Evolutionary conservation across 2,113 vertebrate genomes (phyloP), one percentile per base, ranked within the genome.

Genomic region (Isichthys henryi): DNA sequence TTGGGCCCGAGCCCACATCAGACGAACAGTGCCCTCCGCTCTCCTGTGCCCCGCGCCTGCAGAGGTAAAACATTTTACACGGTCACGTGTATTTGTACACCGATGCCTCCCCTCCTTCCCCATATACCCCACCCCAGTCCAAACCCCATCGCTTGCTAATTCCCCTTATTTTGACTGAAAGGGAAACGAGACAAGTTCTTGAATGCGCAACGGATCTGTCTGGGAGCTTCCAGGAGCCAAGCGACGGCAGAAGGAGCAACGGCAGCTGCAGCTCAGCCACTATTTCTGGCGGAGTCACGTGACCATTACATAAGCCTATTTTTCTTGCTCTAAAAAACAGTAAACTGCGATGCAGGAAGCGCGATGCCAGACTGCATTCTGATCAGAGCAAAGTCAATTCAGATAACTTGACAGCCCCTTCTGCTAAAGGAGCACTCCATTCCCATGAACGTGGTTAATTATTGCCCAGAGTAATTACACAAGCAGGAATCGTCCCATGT

Each of bases 231-330:
- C 94, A 94, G 94, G 95, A 95, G 95, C 95, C 95, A 94, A 94
- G 94, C 92, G 94, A 95, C 95, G 94, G 95, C 95, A 95, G 94
- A 94, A 95, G 94, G 94, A 95, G 94, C 94, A 94, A 94, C 93
- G 94, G 94, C 96, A 96, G 95, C 95, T 96, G 96, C 95, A 96
- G 94, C 94, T 94, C 95, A 92, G 94, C 94, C 95, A 96, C 96
- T 96, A 96, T 96, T 96, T 96, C 95, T 96, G 96, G 95, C 95
- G 92, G 94, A 94, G 93, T 96, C 96, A 96, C 95, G 95, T 96
- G 96, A 96, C 95, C 92, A 93, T 96, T 96, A 96, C 96, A 96
- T 96, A 96, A 96, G 96, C 95, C 94, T 95, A 96, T 96, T 96
- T 96, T 95, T 96, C 96, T 94, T 96, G 95, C 96, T 96, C 96